Evolutionary conservation across 2,113 vertebrate genomes (phyloP).

Genomic region (Antechinus flavipes): DNA sequence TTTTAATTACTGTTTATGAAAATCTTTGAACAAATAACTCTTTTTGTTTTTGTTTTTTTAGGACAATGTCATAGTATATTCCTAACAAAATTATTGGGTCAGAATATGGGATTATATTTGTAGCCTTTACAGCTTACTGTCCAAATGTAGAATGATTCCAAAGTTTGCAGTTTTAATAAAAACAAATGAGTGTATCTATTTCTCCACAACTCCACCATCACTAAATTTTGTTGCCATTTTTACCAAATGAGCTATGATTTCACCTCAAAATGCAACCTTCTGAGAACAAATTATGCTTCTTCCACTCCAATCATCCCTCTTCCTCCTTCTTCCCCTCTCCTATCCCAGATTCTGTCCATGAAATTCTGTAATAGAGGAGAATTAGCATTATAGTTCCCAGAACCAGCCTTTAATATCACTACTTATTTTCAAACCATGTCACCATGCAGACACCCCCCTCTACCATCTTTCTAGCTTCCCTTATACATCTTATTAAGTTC

Average conservation of each 20-base stretch:
- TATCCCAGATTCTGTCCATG: not conserved
- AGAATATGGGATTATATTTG: not conserved
- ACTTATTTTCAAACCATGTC: not conserved
- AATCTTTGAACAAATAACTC: not conserved
- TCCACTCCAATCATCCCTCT: not conserved
- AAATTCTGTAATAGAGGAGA: not conserved
- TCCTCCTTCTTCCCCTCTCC: not conserved
- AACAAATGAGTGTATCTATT: not conserved
- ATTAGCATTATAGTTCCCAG: not conserved
- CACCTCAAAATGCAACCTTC: not conserved
- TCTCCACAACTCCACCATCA: not conserved
- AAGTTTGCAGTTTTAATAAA: not conserved
- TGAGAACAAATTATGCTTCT: not conserved
- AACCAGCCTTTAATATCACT: not conserved
- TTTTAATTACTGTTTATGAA: not conserved
- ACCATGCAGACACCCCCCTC: not conserved
- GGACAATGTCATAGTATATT: not conserved
- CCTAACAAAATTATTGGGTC: not conserved
- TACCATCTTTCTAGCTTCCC: not conserved
- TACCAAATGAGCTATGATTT: not conserved
- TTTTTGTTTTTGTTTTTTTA: not conserved
- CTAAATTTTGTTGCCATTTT: not conserved
- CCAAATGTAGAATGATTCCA: not conserved
- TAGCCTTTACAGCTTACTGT: not conserved
- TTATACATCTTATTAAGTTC: not conserved